Base-by-base conservation (phyloP, 2,113 vertebrate genomes). In the Neoarius graeffei region DNA sequence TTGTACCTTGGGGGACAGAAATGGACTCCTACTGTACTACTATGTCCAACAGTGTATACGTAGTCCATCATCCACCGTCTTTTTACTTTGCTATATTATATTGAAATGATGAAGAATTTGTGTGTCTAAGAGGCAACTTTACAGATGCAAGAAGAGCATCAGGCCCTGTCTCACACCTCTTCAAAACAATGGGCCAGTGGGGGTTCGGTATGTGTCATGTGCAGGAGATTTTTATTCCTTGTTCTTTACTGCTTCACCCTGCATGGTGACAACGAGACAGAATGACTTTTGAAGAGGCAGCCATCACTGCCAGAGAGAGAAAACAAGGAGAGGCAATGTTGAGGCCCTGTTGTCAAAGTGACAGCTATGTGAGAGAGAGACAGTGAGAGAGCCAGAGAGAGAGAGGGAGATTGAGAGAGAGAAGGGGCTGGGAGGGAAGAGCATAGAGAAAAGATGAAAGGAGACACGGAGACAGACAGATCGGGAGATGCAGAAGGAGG, bases 341-440 rank as follows among this genome's bases (percentile, higher is more conserved):
- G 83, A 85, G 87, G 83, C 87, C 87, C 93, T 93, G 94, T 94
- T 95, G 94, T 93, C 93, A 93, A 92, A 86, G 79, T 93, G 95
- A 94, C 93, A 80, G 88, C 91, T 42, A 87, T 80, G 79, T 48
- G 87, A 60, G 92, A 92, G 92, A 91, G 91, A 93, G 92, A 92
- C 93, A 93, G 92, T 88, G 74, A 77, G 83, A 52, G 87, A 80
- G 76, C 42, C 35, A 50, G 74, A 30, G 83, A 30, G 60, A 60
- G 30, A 52, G 50, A 73, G 60, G 64, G 30, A 81, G 50, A 81
- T 19, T 48, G 23, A 48, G 91, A 81, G 91, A 91, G 92, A 94
- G 4, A 69, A 71, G 81, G 59, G 86, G 73, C 79, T 35, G 30
- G 42, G 81, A 62, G 56, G 42, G 69, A 69, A 59, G 52, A 60